Percentiles rank a stretch among this genome's conserved stretches.
Conservation (phyloP, 2,888 invertebrate species). For the Rhamphomyia laevipes region DNA sequence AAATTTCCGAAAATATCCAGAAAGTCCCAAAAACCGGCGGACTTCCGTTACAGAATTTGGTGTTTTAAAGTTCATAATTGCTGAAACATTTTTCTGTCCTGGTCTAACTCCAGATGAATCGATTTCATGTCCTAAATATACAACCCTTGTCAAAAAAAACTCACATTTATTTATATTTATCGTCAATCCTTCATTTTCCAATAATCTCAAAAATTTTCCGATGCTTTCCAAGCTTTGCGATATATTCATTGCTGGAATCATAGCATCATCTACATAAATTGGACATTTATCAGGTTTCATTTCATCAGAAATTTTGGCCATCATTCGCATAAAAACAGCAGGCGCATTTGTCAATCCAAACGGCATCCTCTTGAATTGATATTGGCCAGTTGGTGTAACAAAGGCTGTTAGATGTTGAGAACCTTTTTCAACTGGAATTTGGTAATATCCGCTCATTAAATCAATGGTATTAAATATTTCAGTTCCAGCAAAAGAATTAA, state of each 20-base stretch:
- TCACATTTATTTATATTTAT: slow-evolving; percentile 1
- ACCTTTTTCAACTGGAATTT: too few relatives aligned
- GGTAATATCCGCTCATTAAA: too few relatives aligned
- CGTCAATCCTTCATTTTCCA: neutral
- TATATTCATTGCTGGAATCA: neutral
- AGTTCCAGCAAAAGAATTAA: neutral
- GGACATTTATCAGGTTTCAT: neutral
- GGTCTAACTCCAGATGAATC: neutral
- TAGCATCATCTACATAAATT: neutral
- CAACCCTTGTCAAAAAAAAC: neutral
- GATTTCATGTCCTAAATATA: neutral
- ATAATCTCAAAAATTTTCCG: neutral
- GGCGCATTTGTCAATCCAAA: too few relatives aligned
- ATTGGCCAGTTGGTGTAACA: too few relatives aligned
- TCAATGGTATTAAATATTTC: neutral
- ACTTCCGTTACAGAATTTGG: neutral
- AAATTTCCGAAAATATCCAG: neutral
- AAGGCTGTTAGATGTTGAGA: too few relatives aligned
- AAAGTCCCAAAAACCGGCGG: neutral
- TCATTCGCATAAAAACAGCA: too few relatives aligned
- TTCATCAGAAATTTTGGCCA: neutral
- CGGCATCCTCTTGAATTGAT: too few relatives aligned
- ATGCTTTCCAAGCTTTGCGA: neutral
- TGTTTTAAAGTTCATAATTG: neutral
- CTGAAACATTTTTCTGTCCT: neutral